phyloP scores from a whole-genome alignment of 2,113 vertebrate species.

The Accipiter virgatus region DNA sequence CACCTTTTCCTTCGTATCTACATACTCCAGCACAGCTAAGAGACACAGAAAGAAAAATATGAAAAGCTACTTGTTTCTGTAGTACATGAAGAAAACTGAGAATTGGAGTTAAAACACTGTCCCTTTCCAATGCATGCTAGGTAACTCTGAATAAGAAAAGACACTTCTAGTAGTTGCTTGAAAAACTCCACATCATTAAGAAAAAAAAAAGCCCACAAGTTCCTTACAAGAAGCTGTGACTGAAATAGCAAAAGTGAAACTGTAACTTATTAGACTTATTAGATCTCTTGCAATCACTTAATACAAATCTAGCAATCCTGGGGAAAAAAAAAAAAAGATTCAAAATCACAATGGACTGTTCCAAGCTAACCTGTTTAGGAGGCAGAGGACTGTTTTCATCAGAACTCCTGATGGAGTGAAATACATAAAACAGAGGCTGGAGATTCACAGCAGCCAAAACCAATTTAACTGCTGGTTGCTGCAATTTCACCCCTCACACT shows the following conservation, averaged over 20 bases:
- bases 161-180: background rate
- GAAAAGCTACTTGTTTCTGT: background rate
- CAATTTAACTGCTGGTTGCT: background rate
- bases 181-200: background rate
- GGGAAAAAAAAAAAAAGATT: too few species aligned
- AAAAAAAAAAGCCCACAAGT: background rate
- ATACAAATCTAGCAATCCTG: background rate
- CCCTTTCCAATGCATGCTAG: background rate
- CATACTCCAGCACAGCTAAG: constrained; percentile 92
- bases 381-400: background rate
- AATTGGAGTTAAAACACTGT: background rate
- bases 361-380: background rate
- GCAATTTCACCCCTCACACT: background rate
- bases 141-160: background rate
- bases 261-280: background rate
- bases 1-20: constrained; percentile 88
- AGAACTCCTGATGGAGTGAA: background rate
- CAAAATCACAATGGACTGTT: background rate
- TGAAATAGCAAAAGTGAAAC: background rate
- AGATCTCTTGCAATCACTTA: background rate
- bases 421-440: background rate
- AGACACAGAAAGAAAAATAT: background rate
- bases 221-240: background rate
- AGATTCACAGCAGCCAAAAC: background rate
- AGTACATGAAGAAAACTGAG: background rate